A percentile compares a stretch with the other conserved stretches of the same genome.
These are phyloP conservation scores for Phalera bucephala DNA, from an alignment of 2,888 invertebrate species.

Conservation along the genomic window DNA sequence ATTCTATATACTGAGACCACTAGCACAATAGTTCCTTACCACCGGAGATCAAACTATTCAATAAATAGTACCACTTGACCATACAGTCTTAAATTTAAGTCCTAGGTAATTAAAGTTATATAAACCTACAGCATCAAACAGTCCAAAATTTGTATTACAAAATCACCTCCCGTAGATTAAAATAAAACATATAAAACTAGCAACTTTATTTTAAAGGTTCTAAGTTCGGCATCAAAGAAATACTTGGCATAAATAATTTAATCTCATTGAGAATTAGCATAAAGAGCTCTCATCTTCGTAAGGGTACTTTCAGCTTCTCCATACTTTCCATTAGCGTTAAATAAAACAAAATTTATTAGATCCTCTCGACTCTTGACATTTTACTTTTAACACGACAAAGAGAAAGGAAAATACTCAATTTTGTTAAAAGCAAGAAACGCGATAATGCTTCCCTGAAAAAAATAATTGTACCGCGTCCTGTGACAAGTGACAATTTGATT, in stretches of 20 bases:
- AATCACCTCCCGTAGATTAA: no score
- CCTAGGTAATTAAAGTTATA: no score
- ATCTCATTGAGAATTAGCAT: conserved; percentile 22
- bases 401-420: conserved; percentile 30
- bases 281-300: conserved; percentile 13
- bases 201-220: not conserved
- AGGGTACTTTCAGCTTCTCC: conserved; percentile 8
- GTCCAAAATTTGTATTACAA: no score
- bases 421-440: conserved; percentile 23
- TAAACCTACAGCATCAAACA: no score
- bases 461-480: not conserved
- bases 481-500: conserved; percentile 1
- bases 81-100: no score
- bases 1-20: no score
- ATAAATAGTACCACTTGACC: no score
- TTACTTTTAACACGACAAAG: conserved; percentile 19
- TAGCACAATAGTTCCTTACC: no score
- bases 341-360: conserved; percentile 37
- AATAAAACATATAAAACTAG: no score
- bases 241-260: conserved; percentile 21
- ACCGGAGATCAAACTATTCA: no score
- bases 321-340: conserved; percentile 22
- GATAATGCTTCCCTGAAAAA: conserved; percentile 6
- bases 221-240: conserved; percentile 18
- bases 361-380: conserved; percentile 32